These are phyloP conservation scores for Phycodurus eques DNA, from an alignment of 2,113 vertebrate genomes.

Conservation along the genomic window DNA sequence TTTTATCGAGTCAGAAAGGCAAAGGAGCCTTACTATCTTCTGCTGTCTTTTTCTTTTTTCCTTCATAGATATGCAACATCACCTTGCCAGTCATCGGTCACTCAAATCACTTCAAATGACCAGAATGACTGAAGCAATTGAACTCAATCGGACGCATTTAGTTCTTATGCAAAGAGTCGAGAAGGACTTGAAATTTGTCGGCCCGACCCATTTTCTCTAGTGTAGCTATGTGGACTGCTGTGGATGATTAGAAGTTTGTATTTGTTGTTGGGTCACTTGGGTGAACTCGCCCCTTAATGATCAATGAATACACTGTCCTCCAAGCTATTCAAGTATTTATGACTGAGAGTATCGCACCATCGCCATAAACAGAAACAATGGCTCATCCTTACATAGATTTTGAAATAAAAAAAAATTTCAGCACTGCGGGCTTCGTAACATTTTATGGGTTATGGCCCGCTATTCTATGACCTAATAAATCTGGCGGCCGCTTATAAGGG, in stretches of 20 bases:
- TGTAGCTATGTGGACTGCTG: not conserved
- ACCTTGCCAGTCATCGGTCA: not conserved
- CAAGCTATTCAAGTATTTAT: not conserved
- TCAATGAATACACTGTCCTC: not conserved
- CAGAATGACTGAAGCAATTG: not conserved
- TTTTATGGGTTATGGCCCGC: constrained; percentile 10
- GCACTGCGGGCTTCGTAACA: not conserved
- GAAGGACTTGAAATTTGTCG: not conserved
- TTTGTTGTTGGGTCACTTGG: constrained; percentile 6
- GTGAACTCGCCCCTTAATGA: not conserved
- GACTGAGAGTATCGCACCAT: constrained; percentile 6
- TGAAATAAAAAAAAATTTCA: not conserved
- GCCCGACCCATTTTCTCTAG: not conserved
- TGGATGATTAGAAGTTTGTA: not conserved
- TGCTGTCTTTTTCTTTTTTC: not conserved
- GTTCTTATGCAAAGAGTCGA: not conserved
- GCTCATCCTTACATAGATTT: not conserved
- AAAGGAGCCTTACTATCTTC: not conserved
- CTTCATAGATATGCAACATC: not conserved
- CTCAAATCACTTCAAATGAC: not conserved
- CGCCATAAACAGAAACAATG: constrained; percentile 12
- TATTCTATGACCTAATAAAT: constrained; percentile 28
- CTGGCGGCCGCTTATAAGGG: constrained; percentile 7
- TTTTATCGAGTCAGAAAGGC: not conserved
- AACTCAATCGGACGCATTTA: not conserved